Evolutionary conservation across 2,113 vertebrate species (phyloP).

Genomic region (Amblyopsis rosae): DNA sequence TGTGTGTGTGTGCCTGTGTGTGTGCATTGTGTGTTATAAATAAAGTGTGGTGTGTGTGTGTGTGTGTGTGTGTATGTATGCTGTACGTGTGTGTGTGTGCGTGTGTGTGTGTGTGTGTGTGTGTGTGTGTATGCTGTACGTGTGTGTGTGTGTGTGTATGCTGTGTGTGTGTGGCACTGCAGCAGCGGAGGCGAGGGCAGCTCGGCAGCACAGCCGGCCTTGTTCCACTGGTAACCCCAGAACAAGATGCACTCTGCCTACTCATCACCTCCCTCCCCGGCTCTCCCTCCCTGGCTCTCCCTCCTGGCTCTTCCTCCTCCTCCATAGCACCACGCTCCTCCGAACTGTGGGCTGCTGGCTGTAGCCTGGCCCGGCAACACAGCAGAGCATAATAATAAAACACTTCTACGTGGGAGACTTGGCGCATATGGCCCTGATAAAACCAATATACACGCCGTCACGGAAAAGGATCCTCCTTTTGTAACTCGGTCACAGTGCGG

Average conservation of each 20-base stretch:
- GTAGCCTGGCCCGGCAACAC: slow-evolving; percentile 51
- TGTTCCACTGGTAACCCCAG: slow-evolving; percentile 57
- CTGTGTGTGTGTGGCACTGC: slow-evolving; percentile 32
- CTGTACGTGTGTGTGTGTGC: slow-evolving; percentile 2
- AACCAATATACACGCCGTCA: not conserved
- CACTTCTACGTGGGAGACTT: slow-evolving; percentile 39
- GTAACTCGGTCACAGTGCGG: not conserved
- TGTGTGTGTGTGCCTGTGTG: not conserved
- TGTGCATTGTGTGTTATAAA: slow-evolving; percentile 3
- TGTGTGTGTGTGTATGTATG: slow-evolving; percentile 13
- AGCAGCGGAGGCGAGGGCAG: slow-evolving; percentile 44
- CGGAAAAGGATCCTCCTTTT: not conserved
- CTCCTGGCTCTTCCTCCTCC: slow-evolving; percentile 44
- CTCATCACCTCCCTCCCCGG: slow-evolving; percentile 53
- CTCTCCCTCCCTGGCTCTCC: slow-evolving; percentile 31
- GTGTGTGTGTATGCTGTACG: not conserved
- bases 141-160: slow-evolving; percentile 25
- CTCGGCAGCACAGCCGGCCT: slow-evolving; percentile 49
- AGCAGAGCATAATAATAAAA: slow-evolving; percentile 40
- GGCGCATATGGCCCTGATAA: slow-evolving; percentile 9
- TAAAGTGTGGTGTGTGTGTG: not conserved
- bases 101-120: slow-evolving; percentile 2
- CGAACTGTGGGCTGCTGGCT: slow-evolving; percentile 38
- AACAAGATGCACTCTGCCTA: slow-evolving; percentile 11
- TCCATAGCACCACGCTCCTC: slow-evolving; percentile 37